phyloP scores from a whole-genome alignment of 2,113 vertebrate genomes.

The Plotosus lineatus region DNA sequence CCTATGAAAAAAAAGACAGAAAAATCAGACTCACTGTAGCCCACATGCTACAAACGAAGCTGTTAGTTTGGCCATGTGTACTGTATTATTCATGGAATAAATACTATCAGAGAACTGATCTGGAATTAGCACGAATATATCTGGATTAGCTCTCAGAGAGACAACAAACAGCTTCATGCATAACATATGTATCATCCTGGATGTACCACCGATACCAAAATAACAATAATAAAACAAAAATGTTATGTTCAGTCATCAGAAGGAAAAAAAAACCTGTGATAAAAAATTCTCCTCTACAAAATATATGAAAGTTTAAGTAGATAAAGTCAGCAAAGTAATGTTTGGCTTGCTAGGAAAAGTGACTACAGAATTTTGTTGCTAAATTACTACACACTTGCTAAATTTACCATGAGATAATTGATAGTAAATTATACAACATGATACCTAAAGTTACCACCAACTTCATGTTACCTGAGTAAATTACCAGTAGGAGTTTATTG shows the following conservation, averaged over 20 bases:
- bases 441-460: too few relatives aligned
- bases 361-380: background rate
- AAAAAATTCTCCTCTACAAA: background rate
- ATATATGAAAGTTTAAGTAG: too few relatives aligned
- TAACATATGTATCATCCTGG: background rate
- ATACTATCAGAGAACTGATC: background rate
- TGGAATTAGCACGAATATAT: conserved; percentile 7
- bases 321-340: background rate
- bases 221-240: background rate
- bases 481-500: background rate
- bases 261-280: background rate
- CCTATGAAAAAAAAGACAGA: background rate
- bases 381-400: background rate
- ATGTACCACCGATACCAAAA: background rate
- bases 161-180: background rate
- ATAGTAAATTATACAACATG: background rate
- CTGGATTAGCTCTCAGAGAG: background rate
- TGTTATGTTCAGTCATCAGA: background rate
- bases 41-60: background rate
- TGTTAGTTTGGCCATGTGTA: background rate
- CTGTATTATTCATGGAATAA: background rate
- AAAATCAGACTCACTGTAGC: background rate
- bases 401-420: background rate
- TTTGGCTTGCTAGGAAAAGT: background rate
- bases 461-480: background rate